Conservation (phyloP, 2,113 vertebrate species). For the Phalacrocorax carbo region DNA sequence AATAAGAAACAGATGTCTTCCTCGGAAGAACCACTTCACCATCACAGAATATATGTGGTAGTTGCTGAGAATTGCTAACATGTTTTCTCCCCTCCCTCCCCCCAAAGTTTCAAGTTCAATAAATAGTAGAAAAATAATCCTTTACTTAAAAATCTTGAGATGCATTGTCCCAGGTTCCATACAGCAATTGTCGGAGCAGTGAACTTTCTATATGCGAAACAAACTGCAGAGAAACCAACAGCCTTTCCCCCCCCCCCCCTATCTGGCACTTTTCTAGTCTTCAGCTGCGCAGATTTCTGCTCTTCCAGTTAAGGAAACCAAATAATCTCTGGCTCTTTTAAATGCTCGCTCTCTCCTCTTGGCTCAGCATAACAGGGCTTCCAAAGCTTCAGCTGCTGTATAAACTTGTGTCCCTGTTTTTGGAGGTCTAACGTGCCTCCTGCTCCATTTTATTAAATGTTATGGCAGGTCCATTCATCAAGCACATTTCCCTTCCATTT, state of each 20-base stretch:
- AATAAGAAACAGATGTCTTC: conserved; percentile 34
- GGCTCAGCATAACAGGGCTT: conserved; percentile 57
- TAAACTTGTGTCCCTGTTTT: conserved; percentile 19
- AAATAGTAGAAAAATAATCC: conserved; percentile 99
- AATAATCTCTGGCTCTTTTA: background rate
- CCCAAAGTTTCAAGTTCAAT: conserved; percentile 84
- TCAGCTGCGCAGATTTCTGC: conserved; percentile 2
- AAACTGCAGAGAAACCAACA: background rate
- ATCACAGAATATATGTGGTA: conserved; percentile 28
- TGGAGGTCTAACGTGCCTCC: conserved; percentile 50
- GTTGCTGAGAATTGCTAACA: background rate
- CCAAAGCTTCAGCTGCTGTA: conserved; percentile 32
- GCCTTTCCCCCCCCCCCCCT: background rate
- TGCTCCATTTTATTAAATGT: background rate
- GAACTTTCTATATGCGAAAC: background rate
- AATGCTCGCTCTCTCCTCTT: conserved; percentile 3
- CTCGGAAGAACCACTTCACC: conserved; percentile 53
- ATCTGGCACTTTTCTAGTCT: background rate
- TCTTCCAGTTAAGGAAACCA: conserved; percentile 71
- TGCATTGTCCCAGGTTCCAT: conserved; percentile 67
- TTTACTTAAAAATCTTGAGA: conserved; percentile 87
- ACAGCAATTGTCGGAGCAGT: background rate
- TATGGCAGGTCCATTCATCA: conserved; percentile 56
- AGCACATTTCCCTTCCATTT: background rate
- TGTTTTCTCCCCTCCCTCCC: conserved; percentile 46